Conservation (phyloP, 2,888 invertebrate species). For the Drosophila greeni region DNA sequence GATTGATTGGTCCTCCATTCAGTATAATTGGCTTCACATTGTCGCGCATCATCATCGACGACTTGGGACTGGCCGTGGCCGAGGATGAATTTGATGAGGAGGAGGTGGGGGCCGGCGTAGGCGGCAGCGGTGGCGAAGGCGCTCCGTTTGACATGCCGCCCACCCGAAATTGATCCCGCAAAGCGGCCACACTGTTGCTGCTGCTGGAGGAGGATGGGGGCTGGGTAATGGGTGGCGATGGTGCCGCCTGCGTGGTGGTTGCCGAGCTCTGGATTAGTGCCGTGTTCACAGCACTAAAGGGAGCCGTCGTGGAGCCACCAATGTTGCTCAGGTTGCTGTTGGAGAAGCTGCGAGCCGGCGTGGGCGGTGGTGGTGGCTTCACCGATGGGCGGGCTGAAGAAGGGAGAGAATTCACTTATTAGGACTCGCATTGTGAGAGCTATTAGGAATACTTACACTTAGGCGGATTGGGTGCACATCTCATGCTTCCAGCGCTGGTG, state of each 20-base stretch:
- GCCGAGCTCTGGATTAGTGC: slow-evolving; percentile 63
- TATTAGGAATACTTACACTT: slow-evolving; percentile 66
- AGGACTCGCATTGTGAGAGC: neutral
- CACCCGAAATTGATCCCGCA: slow-evolving; percentile 77
- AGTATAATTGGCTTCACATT: slow-evolving; percentile 71
- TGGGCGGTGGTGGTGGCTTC: slow-evolving; percentile 79
- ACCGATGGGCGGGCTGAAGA: slow-evolving; percentile 77
- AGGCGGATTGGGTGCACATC: slow-evolving; percentile 77
- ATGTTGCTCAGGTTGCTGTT: slow-evolving; percentile 77
- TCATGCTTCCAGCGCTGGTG: slow-evolving; percentile 64
- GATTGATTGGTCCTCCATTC: slow-evolving; percentile 74
- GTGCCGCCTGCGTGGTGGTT: slow-evolving; percentile 58
- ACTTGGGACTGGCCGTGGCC: slow-evolving; percentile 62
- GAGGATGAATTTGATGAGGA: slow-evolving; percentile 21
- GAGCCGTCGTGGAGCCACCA: slow-evolving; percentile 37
- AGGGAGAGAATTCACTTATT: neutral
- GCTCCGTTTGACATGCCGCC: slow-evolving; percentile 60
- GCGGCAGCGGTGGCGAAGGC: slow-evolving; percentile 57
- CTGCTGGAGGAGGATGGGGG: slow-evolving; percentile 71
- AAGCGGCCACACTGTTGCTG: slow-evolving; percentile 75
- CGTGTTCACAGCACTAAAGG: slow-evolving; percentile 71
- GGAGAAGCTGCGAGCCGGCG: slow-evolving; percentile 78
- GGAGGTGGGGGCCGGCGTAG: slow-evolving; percentile 40
- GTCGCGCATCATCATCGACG: slow-evolving; percentile 52
- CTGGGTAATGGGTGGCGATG: slow-evolving; percentile 59